Conservation (phyloP, 2,888 invertebrate genomes). For the Chloroclysta siterata region DNA sequence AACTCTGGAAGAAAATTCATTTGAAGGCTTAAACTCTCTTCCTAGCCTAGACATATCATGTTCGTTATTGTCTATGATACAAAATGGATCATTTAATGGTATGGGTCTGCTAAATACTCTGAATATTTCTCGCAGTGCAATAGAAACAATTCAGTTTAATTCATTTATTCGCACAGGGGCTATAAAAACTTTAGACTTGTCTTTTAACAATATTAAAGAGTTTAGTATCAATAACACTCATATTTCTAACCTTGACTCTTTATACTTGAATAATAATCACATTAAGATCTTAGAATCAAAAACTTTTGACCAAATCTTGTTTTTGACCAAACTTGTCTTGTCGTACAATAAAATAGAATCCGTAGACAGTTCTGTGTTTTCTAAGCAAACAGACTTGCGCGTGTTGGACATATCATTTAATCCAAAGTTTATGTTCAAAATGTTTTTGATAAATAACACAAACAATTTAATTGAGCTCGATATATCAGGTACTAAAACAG, state of each 20-base stretch:
- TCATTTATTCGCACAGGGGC: slow-evolving; percentile 56
- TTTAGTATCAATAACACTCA: slow-evolving; percentile 62
- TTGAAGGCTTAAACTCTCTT: slow-evolving; percentile 59
- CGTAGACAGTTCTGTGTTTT: slow-evolving; percentile 50
- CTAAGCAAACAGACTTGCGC: slow-evolving; percentile 48
- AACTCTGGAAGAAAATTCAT: slow-evolving; percentile 54
- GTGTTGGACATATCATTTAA: slow-evolving; percentile 66
- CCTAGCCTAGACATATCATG: slow-evolving; percentile 64
- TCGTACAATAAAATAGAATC: slow-evolving; percentile 54
- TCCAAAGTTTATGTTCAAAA: slow-evolving; percentile 48
- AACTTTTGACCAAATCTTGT: slow-evolving; percentile 47
- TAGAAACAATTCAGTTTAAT: slow-evolving; percentile 60
- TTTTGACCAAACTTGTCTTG: slow-evolving; percentile 50
- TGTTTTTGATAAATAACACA: slow-evolving; percentile 41
- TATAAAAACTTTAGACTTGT: slow-evolving; percentile 63
- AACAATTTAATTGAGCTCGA: slow-evolving; percentile 49
- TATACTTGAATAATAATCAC: slow-evolving; percentile 62
- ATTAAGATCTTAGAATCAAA: slow-evolving; percentile 48
- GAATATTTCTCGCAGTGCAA: slow-evolving; percentile 61
- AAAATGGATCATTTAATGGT: slow-evolving; percentile 62
- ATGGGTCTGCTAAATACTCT: slow-evolving; percentile 59
- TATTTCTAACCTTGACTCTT: slow-evolving; percentile 47
- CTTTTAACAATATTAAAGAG: slow-evolving; percentile 55
- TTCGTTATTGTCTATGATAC: slow-evolving; percentile 52
- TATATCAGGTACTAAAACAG: slow-evolving; percentile 53